Base-by-base conservation (phyloP, 2,797 vertebrate genomes). In the Ceryle rudis region DNA sequence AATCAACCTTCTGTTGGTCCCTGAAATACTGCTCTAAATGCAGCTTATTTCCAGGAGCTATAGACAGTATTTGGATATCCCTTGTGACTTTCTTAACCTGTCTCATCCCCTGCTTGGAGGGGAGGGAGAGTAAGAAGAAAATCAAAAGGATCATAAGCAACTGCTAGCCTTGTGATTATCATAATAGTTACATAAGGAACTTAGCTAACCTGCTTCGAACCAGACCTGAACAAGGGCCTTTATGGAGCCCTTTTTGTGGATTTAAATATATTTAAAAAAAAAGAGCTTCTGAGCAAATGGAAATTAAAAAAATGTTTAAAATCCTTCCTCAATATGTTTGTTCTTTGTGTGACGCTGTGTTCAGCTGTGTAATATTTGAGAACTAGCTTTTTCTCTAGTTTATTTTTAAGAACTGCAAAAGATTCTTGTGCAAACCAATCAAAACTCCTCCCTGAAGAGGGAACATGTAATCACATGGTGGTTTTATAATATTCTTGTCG, bases 101-200 rank as follows among this genome's bases (percentile, higher is more conserved):
- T 79, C 70, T 95, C 86, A 79, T 66, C 22, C 29, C 58, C 73
- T 79, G 47, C 81, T 92, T 55, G 58, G 46, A 86, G 73, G 35
- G 58, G 55, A 89, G 62, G 90, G 84, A 93, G 86, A 95, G 60
- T 42, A 33, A 72, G 77, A 62, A 90, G 54, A 44, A 94, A 95
- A 95, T 96, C 70, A 95, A 93, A 97, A 93, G 86, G 33, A 87
- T 31, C 28, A 44, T 92, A 89, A 96, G 81, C 95, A 96, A 92
- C 95, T 97, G 95, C 92, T 81, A 71, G 81, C 94, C 93, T 93
- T 96, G 92, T 97, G 96, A 96, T 97, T 95, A 89, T 84, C 92
- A 77, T 82, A 91, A 65, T 85, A 80, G 71, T 92, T 92, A 90
- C 0, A 0, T 82, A 91, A 96, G 89, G 70, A 93, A 94, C 95